These are phyloP conservation scores for Drosophila santomea DNA, from an alignment of 1,140 invertebrate genomes.

Conservation along the genomic window DNA sequence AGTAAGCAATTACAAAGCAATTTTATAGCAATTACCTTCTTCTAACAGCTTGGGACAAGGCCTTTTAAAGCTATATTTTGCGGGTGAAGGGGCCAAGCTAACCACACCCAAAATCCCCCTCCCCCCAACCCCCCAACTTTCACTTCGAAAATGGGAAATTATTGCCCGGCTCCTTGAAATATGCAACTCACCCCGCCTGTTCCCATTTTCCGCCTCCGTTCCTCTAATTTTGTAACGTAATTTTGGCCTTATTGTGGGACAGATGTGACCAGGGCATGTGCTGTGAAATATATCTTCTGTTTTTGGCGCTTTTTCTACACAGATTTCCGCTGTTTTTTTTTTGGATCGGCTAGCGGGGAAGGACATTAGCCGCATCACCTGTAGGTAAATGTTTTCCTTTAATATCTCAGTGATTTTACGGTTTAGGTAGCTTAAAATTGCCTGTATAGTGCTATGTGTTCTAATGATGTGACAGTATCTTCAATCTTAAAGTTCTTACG, in stretches of 20 bases:
- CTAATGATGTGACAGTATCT: slow-evolving; percentile 11
- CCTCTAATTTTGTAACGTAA: slow-evolving; percentile 32
- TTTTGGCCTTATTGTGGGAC: slow-evolving; percentile 57
- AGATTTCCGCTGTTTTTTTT: slow-evolving; percentile 27
- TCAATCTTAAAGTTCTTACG: too few relatives aligned
- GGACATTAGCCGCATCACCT: slow-evolving; percentile 12
- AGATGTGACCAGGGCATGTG: slow-evolving; percentile 78
- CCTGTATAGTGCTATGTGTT: slow-evolving; percentile 5
- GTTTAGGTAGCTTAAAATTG: slow-evolving; percentile 9
- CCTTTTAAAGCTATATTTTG: slow-evolving; percentile 66
- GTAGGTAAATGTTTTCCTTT: slow-evolving; percentile 10
- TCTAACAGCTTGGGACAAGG: slow-evolving; percentile 74
- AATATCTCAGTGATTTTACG: neutral
- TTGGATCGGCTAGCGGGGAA: neutral
- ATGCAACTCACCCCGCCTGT: slow-evolving; percentile 64
- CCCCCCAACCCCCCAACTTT: neutral
- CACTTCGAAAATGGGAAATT: slow-evolving; percentile 13
- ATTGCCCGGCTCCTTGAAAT: slow-evolving; percentile 57
- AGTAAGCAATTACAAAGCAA: slow-evolving; percentile 82
- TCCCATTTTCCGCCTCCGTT: neutral
- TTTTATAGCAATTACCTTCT: slow-evolving; percentile 81
- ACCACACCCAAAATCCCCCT: slow-evolving; percentile 10
- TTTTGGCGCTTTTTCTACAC: slow-evolving; percentile 27
- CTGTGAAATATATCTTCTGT: slow-evolving; percentile 59
- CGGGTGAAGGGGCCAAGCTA: neutral